Evolutionary conservation across 2,888 invertebrate genomes (phyloP).

Genomic region (Idaea aversata): DNA sequence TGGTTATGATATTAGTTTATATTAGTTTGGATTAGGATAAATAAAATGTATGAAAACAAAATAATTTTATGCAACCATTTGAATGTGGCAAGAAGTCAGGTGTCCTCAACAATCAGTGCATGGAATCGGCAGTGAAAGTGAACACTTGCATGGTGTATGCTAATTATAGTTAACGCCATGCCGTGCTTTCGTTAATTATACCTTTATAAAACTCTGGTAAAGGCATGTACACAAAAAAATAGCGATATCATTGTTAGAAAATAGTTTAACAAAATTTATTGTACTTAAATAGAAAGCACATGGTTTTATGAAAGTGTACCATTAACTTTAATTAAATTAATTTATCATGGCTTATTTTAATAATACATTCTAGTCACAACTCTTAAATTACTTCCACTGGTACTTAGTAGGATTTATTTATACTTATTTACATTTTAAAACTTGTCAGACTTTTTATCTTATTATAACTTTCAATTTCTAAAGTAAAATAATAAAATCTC

Average conservation of each 20-base stretch:
- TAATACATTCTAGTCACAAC: neutral
- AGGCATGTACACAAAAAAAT: neutral
- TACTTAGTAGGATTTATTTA: no score
- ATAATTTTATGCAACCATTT: constrained; percentile 14
- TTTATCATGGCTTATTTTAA: neutral
- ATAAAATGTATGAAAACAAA: constrained; percentile 9
- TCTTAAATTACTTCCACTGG: neutral
- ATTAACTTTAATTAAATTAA: neutral
- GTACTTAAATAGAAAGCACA: neutral
- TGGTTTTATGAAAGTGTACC: neutral
- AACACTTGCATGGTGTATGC: constrained; percentile 37
- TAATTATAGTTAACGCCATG: constrained; percentile 36
- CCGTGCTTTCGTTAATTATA: constrained; percentile 28
- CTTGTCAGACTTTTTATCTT: no score
- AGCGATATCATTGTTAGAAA: constrained; percentile 5
- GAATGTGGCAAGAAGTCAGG: constrained; percentile 35
- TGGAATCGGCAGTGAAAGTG: constrained; percentile 58
- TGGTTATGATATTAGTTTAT: no score
- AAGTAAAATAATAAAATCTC: no score
- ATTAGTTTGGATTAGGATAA: neutral
- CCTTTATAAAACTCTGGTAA: constrained; percentile 11
- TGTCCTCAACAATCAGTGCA: constrained; percentile 62
- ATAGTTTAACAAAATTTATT: neutral
- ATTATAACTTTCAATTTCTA: no score
- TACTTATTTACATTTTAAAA: no score